Base-by-base conservation (phyloP, 1,140 invertebrate species). In the Paracyclopina nana region DNA sequence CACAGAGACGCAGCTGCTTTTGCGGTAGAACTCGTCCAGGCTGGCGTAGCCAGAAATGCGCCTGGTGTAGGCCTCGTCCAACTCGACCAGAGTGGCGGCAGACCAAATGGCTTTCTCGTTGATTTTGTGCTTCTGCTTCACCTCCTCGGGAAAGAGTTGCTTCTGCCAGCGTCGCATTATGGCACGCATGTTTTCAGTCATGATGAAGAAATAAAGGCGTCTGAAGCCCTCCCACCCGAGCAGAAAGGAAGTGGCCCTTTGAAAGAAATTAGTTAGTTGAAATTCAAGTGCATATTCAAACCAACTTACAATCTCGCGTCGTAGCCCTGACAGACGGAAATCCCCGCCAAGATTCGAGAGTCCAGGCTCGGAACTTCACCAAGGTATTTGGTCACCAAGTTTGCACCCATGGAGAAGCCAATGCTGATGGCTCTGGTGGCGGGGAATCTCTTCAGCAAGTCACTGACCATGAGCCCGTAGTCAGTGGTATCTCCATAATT, bases 261-360 rank as follows among this genome's bases (percentile, higher is more conserved):
- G 58, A 54, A 50, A 26, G 28, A 62, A 45, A 62, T 62, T 56
- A 52, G 53, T n/a, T n/a, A n/a, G n/a, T n/a, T n/a, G n/a, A n/a
- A n/a, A n/a, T n/a, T n/a, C n/a, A n/a, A n/a, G n/a, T n/a, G n/a
- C n/a, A n/a, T n/a, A n/a, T n/a, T n/a, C n/a, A n/a, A n/a, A 9
- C 42, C 26, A 24, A 18, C 12, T 18, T 16, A 46, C 20, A 24
- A 11, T 2, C 73, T 75, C 38, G 82, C 81, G 66, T 83, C 81
- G 62, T 90, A 91, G 54, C 85, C 85, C 68, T 91, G 85, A 61
- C 85, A 88, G 57, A 90, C 78, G 8, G 83, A 87, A 56, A 91
- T 77, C 4, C 77, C 84, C 46, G 82, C 82, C 53, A 90, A 77
- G 26, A 91, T 77, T 57, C 76, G 76, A 8, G 62, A 54, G 16